Evolutionary conservation across 2,888 invertebrate genomes (phyloP).

Genomic region (Aphrophora alni): DNA sequence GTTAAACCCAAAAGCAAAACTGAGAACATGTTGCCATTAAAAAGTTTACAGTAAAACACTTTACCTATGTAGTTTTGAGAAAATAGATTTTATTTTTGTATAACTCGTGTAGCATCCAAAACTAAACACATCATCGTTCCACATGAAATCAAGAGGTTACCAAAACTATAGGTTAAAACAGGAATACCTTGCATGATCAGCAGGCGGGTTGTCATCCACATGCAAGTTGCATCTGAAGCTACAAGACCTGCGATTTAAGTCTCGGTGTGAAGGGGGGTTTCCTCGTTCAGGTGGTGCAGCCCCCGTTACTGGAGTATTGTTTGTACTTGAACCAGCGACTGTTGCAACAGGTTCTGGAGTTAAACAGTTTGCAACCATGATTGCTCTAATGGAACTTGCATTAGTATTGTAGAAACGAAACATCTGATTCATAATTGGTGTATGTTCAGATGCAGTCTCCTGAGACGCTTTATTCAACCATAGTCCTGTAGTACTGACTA

Average conservation of each 20-base stretch:
- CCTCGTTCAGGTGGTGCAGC: slow-evolving; percentile 55
- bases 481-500: slow-evolving; percentile 74
- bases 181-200: slow-evolving; percentile 28
- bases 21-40: too few relatives aligned
- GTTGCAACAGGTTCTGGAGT: slow-evolving; percentile 54
- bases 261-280: slow-evolving; percentile 63
- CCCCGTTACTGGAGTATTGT: slow-evolving; percentile 43
- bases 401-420: slow-evolving; percentile 79
- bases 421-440: slow-evolving; percentile 75
- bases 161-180: background rate
- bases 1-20: too few relatives aligned
- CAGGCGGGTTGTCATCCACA: slow-evolving; percentile 30
- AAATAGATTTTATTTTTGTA: too few relatives aligned
- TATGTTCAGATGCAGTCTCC: slow-evolving; percentile 77
- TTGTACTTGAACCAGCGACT: slow-evolving; percentile 43
- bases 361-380: slow-evolving; percentile 65
- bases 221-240: slow-evolving; percentile 30
- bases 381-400: slow-evolving; percentile 77
- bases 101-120: too few relatives aligned
- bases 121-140: too few relatives aligned
- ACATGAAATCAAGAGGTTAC: background rate
- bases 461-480: slow-evolving; percentile 83
- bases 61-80: too few relatives aligned
- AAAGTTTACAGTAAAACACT: too few relatives aligned
- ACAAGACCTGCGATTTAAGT: slow-evolving; percentile 55